phyloP scores from a whole-genome alignment of 2,888 invertebrate species.

The Myopa testacea region DNA sequence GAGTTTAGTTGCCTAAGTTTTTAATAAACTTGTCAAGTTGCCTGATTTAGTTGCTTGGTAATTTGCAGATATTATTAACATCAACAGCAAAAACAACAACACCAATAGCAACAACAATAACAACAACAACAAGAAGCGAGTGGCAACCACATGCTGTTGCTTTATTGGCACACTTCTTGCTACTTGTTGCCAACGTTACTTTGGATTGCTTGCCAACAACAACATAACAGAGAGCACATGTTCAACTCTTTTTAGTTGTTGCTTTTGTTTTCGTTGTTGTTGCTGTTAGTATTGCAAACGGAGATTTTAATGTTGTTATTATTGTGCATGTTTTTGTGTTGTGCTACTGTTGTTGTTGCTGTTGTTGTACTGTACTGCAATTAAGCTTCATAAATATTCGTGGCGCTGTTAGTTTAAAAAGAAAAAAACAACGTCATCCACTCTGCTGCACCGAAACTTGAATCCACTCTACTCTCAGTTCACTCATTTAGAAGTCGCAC shows the following conservation, averaged over 20 bases:
- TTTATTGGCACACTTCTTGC: neutral
- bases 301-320: neutral
- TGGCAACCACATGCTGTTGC: neutral
- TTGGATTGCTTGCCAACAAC: neutral
- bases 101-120: neutral
- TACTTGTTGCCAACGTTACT: neutral
- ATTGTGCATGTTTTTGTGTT: neutral
- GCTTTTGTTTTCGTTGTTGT: neutral
- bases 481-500: constrained; percentile 6
- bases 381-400: constrained; percentile 21
- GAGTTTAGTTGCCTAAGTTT: constrained; percentile 17
- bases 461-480: neutral
- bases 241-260: no score
- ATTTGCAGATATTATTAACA: constrained; percentile 6
- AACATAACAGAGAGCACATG: neutral
- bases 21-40: constrained; percentile 41
- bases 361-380: neutral
- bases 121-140: neutral
- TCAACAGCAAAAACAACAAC: constrained; percentile 19
- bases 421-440: neutral
- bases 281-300: neutral
- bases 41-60: constrained; percentile 39
- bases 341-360: neutral
- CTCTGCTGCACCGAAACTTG: neutral
- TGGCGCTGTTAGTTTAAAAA: neutral